Base-by-base conservation (phyloP, 2,113 vertebrate species). In the Taxidea taxus region DNA sequence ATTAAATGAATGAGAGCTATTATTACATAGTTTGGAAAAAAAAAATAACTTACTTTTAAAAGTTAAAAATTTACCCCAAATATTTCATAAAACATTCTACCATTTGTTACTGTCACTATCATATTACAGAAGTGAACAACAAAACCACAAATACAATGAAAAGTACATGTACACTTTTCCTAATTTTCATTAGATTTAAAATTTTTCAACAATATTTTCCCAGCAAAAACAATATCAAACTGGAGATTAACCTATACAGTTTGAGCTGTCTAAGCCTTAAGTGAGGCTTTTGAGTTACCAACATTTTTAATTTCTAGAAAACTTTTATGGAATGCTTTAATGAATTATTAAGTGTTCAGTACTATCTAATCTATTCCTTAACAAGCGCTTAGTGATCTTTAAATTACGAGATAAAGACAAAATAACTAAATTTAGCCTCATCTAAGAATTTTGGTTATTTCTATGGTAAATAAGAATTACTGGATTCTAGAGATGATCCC, bases 91-190 rank as follows among this genome's bases (percentile, higher is more conserved):
- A 84, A 95, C 68, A 29, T 82, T 82, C 68, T 77, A 82, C 25
- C 29, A 96, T 77, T 93, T 93, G 49, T 95, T 92, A 95, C 88
- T 70, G 7, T 58, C 39, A 94, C 47, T 34, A 91, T 91, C 54
- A 84, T 21, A 77, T 82, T 72, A 89, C 1, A 92, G 75, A 95
- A 97, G 94, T 90, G 23, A 95, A 72, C 42, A 97, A 92, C 34
- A 94, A 4, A 96, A 34, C 23, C 66, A 97, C 39, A 97, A 96
- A 95, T 64, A 82, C 2, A 83, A 95, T n/a, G 29, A 94, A 78
- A 92, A 92, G 42, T 78, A 60, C 39, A 87, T 34, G 51, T 29
- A 82, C n/a, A 60, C 51, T 87, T 95, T 94, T 87, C 20, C 39
- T 85, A 74, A 85, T 92, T 90, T 64, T 80, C 47, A 93, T 64